Evolutionary conservation across 2,888 invertebrate genomes (phyloP).

Genomic region (Ormyrus thymus): DNA sequence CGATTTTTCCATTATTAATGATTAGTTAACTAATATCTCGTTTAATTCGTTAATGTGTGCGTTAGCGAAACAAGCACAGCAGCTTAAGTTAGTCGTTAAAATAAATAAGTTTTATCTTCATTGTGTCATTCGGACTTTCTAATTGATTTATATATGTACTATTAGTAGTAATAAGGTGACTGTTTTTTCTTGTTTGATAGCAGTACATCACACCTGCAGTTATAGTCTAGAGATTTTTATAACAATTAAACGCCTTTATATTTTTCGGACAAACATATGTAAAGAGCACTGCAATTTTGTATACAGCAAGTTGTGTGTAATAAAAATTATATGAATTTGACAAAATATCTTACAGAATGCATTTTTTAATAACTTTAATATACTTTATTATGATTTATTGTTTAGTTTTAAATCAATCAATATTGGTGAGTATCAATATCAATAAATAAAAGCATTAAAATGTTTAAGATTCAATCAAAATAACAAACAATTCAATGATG

Average conservation of each 20-base stretch:
- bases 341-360: conserved; percentile 19
- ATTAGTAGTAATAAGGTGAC: conserved; percentile 38
- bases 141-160: conserved; percentile 42
- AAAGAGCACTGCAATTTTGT: conserved; percentile 56
- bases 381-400: too few species aligned
- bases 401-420: too few species aligned
- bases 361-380: neutral
- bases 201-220: conserved; percentile 48
- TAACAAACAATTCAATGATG: too few species aligned
- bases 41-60: conserved; percentile 46
- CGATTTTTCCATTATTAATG: conserved; percentile 25
- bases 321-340: conserved; percentile 56
- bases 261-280: conserved; percentile 51
- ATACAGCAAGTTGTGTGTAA: conserved; percentile 56
- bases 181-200: conserved; percentile 47
- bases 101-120: conserved; percentile 50
- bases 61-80: conserved; percentile 39
- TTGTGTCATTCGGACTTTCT: conserved; percentile 38
- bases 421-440: too few species aligned
- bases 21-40: conserved; percentile 49
- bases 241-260: conserved; percentile 49
- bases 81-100: conserved; percentile 50
- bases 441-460: conserved; percentile 7
- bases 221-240: conserved; percentile 52
- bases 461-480: neutral